Base-by-base conservation (phyloP, 2,888 invertebrate genomes). In the Labia minor region DNA sequence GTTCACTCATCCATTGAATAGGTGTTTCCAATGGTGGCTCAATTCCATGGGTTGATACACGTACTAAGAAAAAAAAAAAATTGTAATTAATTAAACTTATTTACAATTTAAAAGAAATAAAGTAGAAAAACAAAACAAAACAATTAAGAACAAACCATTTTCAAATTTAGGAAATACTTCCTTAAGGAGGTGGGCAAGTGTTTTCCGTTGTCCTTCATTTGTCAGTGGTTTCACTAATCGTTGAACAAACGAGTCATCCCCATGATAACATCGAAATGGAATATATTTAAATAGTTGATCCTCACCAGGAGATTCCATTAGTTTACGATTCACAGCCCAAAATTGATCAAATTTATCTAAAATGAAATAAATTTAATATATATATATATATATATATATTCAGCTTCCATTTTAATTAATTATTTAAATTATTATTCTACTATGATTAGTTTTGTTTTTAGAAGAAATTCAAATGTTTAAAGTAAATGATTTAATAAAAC, bases 301-400 rank as follows among this genome's bases (percentile, higher is more conserved):
- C 65, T 88, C 89, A 65, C 85, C 86, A 70, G 84, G 83, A 0
- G 86, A 82, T 75, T 96, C 96, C 97, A 98, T 98, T 66, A 99
- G 80, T 75, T 93, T 88, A 72, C 94, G 85, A 77, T 99, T 99
- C 11, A 98, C 90, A 1, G 94, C 89, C 98, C 98, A 99, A 78
- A 99, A 99, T 78, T 97, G 97, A 77, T 99, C 98, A 80, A 98
- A 99, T 79, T 95, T 95, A 77, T 97, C 92, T 92, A 78, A 63
- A 82, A 82, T 70, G 64, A 70, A 66, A 68, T 71, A 21, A n/a
- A 6, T n/a, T 10, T 33, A 26, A 21, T 49, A 65, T 67, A 18
- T 37, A 62, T 64, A 64, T 18, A 19, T 10, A 16, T 14, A 61
- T 65, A 37, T 65, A 62, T 11, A 19, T 19, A 1, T 64, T 8